Base-by-base conservation (phyloP, 2,888 invertebrate genomes). In the Muschampia plurimacula region DNA sequence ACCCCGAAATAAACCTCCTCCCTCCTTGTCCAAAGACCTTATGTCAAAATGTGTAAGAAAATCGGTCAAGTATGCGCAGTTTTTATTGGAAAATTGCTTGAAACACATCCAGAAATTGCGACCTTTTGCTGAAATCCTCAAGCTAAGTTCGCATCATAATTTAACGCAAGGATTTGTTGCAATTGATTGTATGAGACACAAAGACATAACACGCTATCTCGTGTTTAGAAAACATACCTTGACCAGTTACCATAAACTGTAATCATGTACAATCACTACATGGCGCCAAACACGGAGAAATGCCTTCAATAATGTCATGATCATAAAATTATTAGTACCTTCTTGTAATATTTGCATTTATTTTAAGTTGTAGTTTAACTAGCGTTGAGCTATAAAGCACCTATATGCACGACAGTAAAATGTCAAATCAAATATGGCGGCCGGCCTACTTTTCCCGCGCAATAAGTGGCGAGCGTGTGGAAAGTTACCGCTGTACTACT, bases 401-500 rank as follows among this genome's bases (percentile, higher is more conserved):
- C 77, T 82, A 78, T 79, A n/a, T n/a, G 81, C 83, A 83, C 79
- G 83, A 80, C 82, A 81, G 83, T 82, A 86, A 85, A 90, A 84
- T 90, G 86, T 88, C 89, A 89, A 88, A 88, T 89, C 84, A 87
- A 92, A 93, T 81, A 92, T 92, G 92, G 91, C 92, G 81, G 84
- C 69, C 86, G 93, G 84, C 93, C 93, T 85, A 94, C 94, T 92
- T 93, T 92, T 93, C 90, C 91, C 91, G 89, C 89, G 89, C 89
- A 89, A 85, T 86, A 88, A 88, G 86, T 88, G 85, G 83, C 85
- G 82, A 85, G 84, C 86, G 89, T 89, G 89, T 93, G 93, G 94
- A 94, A 94, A 94, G 94, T 94, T 93, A 92, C 92, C 86, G 85
- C 84, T 89, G 93, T 89, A 92, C 94, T 94, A 93, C 94, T 94